A percentile compares a stretch with the other conserved stretches of the same genome.
phyloP scores from a whole-genome alignment of 23 tunicate species.

The Ascidia mentula region DNA sequence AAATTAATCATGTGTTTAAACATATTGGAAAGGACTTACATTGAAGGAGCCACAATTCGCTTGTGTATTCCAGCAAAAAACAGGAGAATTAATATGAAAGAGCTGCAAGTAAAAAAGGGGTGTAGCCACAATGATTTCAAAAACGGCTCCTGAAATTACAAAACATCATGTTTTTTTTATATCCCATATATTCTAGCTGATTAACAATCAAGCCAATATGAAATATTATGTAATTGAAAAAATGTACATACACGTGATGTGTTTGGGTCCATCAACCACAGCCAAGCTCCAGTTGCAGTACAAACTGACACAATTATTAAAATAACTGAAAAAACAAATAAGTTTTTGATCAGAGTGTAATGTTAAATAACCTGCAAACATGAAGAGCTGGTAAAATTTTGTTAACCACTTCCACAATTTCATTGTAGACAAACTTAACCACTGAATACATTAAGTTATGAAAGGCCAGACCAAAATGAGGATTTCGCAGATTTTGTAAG shows the following conservation, averaged over 20 bases:
- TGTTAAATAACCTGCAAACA: too few species aligned
- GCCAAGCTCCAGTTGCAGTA: slow-evolving; percentile 93
- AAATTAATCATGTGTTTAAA: background rate
- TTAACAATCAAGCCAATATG: background rate
- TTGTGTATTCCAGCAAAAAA: slow-evolving; percentile 87
- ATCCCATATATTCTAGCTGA: background rate
- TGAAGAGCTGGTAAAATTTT: too few species aligned
- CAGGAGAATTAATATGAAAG: slow-evolving; percentile 56
- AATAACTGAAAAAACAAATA: slow-evolving; percentile 53
- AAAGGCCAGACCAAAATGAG: too few species aligned
- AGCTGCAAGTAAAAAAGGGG: slow-evolving; percentile 84
- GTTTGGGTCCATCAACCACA: slow-evolving; percentile 91
- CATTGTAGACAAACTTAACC: too few species aligned
- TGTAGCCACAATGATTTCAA: slow-evolving; percentile 81
- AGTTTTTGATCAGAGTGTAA: too few species aligned
- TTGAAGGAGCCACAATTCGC: slow-evolving; percentile 93
- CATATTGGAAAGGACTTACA: slow-evolving; percentile 69
- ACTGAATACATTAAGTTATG: too few species aligned
- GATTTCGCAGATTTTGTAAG: too few species aligned
- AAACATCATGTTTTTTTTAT: background rate
- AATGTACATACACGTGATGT: slow-evolving; percentile 70
- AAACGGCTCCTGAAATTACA: slow-evolving; percentile 67
- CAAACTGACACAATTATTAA: slow-evolving; percentile 64
- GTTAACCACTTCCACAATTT: too few species aligned
- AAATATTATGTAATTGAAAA: background rate